A percentile compares a stretch with the other conserved stretches of the same genome.
These are phyloP conservation scores for Mythimna ferrago DNA, from an alignment of 2,888 invertebrate genomes.

Conservation along the genomic window DNA sequence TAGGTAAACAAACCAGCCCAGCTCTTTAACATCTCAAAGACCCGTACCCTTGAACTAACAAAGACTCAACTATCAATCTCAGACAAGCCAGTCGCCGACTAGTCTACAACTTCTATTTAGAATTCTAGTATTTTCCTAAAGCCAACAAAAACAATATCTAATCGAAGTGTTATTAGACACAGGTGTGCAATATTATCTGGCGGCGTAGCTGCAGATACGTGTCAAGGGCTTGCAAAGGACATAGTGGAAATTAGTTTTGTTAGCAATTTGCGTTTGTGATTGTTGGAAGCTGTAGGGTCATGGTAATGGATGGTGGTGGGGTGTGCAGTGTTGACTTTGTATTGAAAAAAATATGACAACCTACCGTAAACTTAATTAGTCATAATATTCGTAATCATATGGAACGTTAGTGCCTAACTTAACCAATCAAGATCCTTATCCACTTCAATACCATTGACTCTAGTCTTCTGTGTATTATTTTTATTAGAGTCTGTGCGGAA, in stretches of 20 bases:
- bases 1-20: not conserved
- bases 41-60: conserved; percentile 45
- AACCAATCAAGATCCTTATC: not conserved
- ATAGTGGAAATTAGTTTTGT: conserved; percentile 54
- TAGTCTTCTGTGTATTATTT: not conserved
- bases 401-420: too few relatives aligned
- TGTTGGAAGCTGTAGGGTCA: conserved; percentile 43
- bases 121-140: conserved; percentile 46
- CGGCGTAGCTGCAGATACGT: conserved; percentile 42
- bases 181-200: conserved; percentile 61
- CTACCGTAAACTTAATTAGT: too few relatives aligned
- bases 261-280: conserved; percentile 51
- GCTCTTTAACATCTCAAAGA: conserved; percentile 22
- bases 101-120: conserved; percentile 38
- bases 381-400: too few relatives aligned
- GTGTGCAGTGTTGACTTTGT: not conserved
- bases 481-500: too few relatives aligned
- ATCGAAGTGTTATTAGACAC: conserved; percentile 61
- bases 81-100: conserved; percentile 44
- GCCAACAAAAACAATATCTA: conserved; percentile 58
- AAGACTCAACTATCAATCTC: conserved; percentile 30
- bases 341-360: not conserved
- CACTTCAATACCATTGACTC: not conserved
- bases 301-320: conserved; percentile 21
- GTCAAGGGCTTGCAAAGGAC: conserved; percentile 65